phyloP scores from a whole-genome alignment of 2,888 invertebrate species.

The Acrobasis suavella region DNA sequence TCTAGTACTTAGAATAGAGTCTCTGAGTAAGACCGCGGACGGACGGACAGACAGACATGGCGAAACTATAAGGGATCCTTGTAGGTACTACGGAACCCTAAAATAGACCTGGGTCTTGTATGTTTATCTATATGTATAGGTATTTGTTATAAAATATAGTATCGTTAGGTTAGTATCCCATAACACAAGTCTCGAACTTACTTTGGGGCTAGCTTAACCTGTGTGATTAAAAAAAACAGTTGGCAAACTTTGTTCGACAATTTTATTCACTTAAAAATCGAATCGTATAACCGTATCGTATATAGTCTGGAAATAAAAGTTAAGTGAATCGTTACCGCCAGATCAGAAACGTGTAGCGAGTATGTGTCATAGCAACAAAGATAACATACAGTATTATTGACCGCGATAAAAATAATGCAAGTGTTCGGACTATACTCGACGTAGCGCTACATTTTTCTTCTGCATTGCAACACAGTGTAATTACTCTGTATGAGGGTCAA shows the following conservation, averaged over 20 bases:
- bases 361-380: slow-evolving; percentile 39
- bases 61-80: too few species aligned
- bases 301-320: background rate
- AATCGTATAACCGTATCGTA: background rate
- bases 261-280: background rate
- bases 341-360: slow-evolving; percentile 43
- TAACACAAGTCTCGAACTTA: too few species aligned
- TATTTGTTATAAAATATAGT: too few species aligned
- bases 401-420: slow-evolving; percentile 37
- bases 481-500: slow-evolving; percentile 5
- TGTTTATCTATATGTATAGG: too few species aligned
- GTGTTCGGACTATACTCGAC: slow-evolving; percentile 19
- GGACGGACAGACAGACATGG: too few species aligned
- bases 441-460: slow-evolving; percentile 2
- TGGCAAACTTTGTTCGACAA: background rate
- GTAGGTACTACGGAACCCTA: too few species aligned
- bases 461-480: background rate
- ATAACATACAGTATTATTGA: slow-evolving; percentile 42
- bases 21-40: too few species aligned
- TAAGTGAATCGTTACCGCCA: slow-evolving; percentile 32
- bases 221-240: too few species aligned
- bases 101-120: too few species aligned
- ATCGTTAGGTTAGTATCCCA: too few species aligned
- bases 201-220: too few species aligned
- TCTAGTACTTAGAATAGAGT: too few species aligned